Evolutionary conservation across 1,140 invertebrate species (phyloP).

Genomic region (Neodiprion virginianus): DNA sequence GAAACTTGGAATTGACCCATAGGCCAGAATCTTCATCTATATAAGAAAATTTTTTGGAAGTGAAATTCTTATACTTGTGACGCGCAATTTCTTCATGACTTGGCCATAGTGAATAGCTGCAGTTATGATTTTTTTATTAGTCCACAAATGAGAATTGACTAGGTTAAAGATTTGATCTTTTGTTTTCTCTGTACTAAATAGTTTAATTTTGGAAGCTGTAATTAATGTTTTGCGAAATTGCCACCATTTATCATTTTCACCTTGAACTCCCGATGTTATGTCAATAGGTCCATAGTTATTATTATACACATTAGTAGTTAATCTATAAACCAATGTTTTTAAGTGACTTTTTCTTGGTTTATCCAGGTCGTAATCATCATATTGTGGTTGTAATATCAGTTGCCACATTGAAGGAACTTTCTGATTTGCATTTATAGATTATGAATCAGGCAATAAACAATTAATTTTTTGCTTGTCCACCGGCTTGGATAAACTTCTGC

Average conservation of each 20-base stretch:
- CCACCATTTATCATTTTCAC: constrained; percentile 7
- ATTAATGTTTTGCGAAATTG: constrained; percentile 20
- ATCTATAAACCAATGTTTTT: neutral
- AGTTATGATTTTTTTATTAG: neutral
- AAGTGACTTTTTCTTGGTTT: constrained; percentile 2
- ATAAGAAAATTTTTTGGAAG: constrained; percentile 17
- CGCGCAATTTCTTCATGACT: constrained; percentile 15
- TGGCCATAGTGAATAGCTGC: constrained; percentile 17
- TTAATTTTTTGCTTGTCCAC: no score
- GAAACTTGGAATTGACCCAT: constrained; percentile 25
- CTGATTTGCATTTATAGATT: neutral
- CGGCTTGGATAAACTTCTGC: no score
- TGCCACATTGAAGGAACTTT: neutral
- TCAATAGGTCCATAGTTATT: neutral
- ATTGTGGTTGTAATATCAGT: neutral
- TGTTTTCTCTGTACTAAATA: no score
- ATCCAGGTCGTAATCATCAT: neutral
- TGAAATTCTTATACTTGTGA: constrained; percentile 14
- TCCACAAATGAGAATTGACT: no score
- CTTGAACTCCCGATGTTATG: neutral
- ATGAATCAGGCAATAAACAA: neutral
- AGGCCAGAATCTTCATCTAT: constrained; percentile 14
- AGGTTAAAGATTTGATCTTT: no score
- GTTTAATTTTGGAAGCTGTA: constrained; percentile 23
- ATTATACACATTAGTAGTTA: neutral